Conservation (phyloP, 1,140 invertebrate species). For the Gyrodactylus bullatarudis region DNA sequence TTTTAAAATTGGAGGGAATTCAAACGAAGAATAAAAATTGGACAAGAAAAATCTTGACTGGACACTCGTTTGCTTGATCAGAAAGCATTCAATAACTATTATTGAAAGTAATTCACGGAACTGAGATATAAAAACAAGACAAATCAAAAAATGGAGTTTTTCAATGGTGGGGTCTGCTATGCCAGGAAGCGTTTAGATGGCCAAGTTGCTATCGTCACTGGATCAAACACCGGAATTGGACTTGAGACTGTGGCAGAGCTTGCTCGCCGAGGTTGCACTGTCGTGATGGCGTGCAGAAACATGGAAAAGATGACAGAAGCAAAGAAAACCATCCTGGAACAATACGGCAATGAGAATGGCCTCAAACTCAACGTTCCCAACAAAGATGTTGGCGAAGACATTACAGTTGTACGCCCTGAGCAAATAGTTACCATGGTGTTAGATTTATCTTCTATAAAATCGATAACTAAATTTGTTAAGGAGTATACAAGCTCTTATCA, state of each 20-base stretch:
- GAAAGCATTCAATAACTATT: too few species aligned
- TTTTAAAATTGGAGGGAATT: too few species aligned
- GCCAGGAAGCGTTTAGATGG: conserved; percentile 21
- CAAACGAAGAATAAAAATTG: too few species aligned
- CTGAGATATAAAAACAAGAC: too few species aligned
- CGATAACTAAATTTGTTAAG: neutral
- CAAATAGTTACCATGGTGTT: neutral
- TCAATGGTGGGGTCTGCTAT: conserved; percentile 10
- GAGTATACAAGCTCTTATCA: neutral
- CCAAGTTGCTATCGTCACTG: conserved; percentile 47
- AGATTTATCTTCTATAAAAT: neutral
- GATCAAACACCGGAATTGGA: conserved; percentile 48
- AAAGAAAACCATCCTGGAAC: conserved; percentile 24
- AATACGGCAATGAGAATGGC: conserved; percentile 13
- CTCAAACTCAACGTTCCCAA: conserved; percentile 32
- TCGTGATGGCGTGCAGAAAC: conserved; percentile 25
- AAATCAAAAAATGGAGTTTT: too few species aligned
- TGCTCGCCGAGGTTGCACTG: conserved; percentile 9
- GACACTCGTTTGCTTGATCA: too few species aligned
- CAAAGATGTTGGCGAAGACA: conserved; percentile 7
- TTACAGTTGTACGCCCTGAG: neutral
- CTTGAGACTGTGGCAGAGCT: conserved; percentile 9
- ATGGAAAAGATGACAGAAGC: conserved; percentile 26
- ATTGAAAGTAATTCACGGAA: too few species aligned
- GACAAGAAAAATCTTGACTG: too few species aligned